These are phyloP conservation scores for Larimichthys polyactis DNA, from an alignment of 2,113 vertebrate genomes.

Conservation along the genomic window DNA sequence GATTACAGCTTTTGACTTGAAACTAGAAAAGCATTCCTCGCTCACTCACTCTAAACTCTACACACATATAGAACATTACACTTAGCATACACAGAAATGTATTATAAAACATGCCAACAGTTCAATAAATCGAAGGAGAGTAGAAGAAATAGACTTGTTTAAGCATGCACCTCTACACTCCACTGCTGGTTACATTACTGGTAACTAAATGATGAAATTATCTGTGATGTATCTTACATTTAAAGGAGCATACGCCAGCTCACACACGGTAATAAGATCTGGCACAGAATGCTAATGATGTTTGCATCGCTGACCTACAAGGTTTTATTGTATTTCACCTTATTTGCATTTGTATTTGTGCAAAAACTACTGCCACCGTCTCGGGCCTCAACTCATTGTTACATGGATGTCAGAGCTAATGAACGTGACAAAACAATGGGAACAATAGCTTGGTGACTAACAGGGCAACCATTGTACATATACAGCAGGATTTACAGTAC, in stretches of 20 bases:
- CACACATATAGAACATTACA: neutral
- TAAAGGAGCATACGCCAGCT: neutral
- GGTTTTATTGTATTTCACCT: neutral
- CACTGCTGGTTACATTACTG: constrained; percentile 5
- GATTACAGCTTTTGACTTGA: constrained; percentile 20
- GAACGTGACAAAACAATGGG: neutral
- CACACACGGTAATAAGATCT: neutral
- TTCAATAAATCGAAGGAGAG: neutral
- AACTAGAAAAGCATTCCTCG: constrained; percentile 5
- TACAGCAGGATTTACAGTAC: neutral
- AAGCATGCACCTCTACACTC: neutral
- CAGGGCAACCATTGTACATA: neutral
- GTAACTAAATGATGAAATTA: constrained; percentile 18
- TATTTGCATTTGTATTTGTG: constrained; percentile 6
- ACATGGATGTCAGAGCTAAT: neutral
- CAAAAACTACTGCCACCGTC: neutral
- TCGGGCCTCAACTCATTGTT: neutral
- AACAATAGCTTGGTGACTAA: neutral
- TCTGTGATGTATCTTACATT: neutral
- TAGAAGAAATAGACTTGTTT: neutral
- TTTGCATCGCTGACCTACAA: neutral
- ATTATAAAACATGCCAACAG: neutral
- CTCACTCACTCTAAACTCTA: neutral
- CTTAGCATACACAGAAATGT: neutral
- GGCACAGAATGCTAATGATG: constrained; percentile 21